A percentile compares a stretch with the other conserved stretches of the same genome.
These are phyloP conservation scores for Pyrrhosoma nymphula DNA, from an alignment of 2,888 invertebrate genomes.

Conservation along the genomic window DNA sequence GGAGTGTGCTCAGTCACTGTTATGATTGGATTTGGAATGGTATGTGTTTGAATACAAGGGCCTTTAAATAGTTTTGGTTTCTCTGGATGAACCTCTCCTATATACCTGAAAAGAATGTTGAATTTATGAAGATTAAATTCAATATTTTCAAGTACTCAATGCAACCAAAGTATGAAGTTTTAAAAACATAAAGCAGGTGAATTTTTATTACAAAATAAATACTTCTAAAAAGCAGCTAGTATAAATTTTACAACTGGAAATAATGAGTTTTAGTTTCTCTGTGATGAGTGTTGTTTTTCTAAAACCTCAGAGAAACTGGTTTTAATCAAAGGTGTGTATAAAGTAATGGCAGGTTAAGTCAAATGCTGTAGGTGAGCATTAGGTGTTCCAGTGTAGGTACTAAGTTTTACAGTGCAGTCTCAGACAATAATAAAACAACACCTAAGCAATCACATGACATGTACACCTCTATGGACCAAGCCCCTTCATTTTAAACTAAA, in stretches of 20 bases:
- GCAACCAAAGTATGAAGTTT: background rate
- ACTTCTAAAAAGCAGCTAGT: constrained; percentile 2
- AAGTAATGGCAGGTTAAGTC: background rate
- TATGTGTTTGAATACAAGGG: constrained; percentile 75
- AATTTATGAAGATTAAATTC: background rate
- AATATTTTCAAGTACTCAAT: background rate
- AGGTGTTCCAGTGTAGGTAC: constrained; percentile 44
- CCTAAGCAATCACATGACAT: constrained; percentile 29
- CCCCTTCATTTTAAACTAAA: background rate
- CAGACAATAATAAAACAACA: background rate
- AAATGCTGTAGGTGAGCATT: constrained; percentile 11
- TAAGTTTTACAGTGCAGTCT: constrained; percentile 37
- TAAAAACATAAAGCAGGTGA: background rate
- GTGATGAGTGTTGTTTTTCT: constrained; percentile 26
- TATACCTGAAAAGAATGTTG: constrained; percentile 80
- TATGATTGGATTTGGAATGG: constrained; percentile 95
- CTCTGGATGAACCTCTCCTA: constrained; percentile 86
- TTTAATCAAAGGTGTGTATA: constrained; percentile 4
- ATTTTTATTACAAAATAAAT: background rate
- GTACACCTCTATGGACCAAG: background rate
- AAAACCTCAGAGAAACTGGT: constrained; percentile 29
- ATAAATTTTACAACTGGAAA: background rate
- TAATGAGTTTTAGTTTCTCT: constrained; percentile 14
- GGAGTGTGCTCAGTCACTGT: constrained; percentile 98
- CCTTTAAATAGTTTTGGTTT: constrained; percentile 79